Evolutionary conservation across 2,888 invertebrate species (phyloP).

Genomic region (Megamerina dolium): DNA sequence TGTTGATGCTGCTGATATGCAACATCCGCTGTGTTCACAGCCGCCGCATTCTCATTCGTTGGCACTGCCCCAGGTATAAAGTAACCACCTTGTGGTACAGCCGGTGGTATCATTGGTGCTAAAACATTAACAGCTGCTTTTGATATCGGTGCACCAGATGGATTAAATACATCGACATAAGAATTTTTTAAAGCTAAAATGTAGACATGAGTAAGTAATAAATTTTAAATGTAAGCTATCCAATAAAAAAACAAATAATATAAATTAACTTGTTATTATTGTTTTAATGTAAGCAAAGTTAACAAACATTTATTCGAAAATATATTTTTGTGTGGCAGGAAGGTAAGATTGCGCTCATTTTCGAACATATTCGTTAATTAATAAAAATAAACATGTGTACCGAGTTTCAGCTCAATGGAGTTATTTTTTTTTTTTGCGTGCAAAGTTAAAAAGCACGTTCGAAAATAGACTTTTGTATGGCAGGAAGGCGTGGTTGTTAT

Average conservation of each 20-base stretch:
- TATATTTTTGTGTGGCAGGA: too few relatives aligned
- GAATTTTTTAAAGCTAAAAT: constrained; percentile 70
- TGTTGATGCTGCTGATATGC: constrained; percentile 28
- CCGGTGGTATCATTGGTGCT: constrained; percentile 46
- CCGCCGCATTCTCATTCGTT: constrained; percentile 3
- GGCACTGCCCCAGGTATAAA: constrained; percentile 40
- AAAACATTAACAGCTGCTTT: constrained; percentile 42
- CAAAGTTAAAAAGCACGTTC: too few relatives aligned
- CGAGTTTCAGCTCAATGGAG: too few relatives aligned
- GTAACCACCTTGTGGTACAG: constrained; percentile 44
- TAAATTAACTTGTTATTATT: neutral
- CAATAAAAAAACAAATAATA: neutral
- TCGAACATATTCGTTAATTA: too few relatives aligned
- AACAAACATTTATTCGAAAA: too few relatives aligned
- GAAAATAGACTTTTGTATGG: too few relatives aligned
- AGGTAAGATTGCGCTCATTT: too few relatives aligned
- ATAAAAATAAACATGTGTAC: too few relatives aligned
- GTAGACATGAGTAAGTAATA: constrained; percentile 9
- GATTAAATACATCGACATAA: constrained; percentile 87
- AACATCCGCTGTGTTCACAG: constrained; percentile 14
- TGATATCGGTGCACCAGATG: constrained; percentile 52
- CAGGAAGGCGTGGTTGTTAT: too few relatives aligned
- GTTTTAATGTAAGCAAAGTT: neutral
- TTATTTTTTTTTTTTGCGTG: too few relatives aligned
- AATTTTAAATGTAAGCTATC: neutral